A percentile compares a stretch with the other conserved stretches of the same genome.
Evolutionary conservation across 2,113 vertebrate genomes (phyloP).

Genomic region (Rafetus swinhoei): DNA sequence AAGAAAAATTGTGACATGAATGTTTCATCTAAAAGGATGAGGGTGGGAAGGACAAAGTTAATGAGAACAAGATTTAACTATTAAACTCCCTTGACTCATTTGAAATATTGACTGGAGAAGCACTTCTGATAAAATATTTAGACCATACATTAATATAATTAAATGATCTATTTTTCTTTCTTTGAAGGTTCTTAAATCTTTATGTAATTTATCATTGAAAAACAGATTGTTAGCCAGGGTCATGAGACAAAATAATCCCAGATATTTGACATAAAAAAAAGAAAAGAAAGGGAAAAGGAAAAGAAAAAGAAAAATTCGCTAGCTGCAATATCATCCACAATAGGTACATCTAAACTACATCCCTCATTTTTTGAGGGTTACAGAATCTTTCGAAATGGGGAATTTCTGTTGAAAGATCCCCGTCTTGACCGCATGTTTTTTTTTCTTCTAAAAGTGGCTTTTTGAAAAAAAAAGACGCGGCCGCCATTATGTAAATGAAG

Average conservation of each 20-base stretch:
- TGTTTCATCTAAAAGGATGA: slow-evolving; percentile 61
- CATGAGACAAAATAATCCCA: slow-evolving; percentile 5
- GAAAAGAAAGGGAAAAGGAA: background rate
- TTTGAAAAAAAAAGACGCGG: too few species aligned
- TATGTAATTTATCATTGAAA: slow-evolving; percentile 42
- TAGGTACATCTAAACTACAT: background rate
- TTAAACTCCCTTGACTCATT: slow-evolving; percentile 68
- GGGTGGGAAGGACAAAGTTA: slow-evolving; percentile 67
- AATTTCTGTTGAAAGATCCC: too few species aligned
- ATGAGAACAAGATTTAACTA: slow-evolving; percentile 66
- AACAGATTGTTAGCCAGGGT: slow-evolving; percentile 13
- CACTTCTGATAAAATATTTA: slow-evolving; percentile 72
- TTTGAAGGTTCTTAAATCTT: slow-evolving; percentile 48
- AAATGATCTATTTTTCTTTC: background rate
- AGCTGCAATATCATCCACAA: background rate
- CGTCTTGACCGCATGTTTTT: too few species aligned
- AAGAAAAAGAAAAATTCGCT: slow-evolving; percentile 9
- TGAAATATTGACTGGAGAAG: slow-evolving; percentile 77
- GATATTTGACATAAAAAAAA: background rate
- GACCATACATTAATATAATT: slow-evolving; percentile 60
- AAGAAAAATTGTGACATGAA: slow-evolving; percentile 67
- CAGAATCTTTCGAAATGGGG: too few species aligned
- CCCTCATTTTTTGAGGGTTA: too few species aligned
- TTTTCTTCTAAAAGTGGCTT: too few species aligned
- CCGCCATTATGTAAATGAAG: too few species aligned